phyloP scores from a whole-genome alignment of 2,113 vertebrate genomes.

The Gila orcuttii region DNA sequence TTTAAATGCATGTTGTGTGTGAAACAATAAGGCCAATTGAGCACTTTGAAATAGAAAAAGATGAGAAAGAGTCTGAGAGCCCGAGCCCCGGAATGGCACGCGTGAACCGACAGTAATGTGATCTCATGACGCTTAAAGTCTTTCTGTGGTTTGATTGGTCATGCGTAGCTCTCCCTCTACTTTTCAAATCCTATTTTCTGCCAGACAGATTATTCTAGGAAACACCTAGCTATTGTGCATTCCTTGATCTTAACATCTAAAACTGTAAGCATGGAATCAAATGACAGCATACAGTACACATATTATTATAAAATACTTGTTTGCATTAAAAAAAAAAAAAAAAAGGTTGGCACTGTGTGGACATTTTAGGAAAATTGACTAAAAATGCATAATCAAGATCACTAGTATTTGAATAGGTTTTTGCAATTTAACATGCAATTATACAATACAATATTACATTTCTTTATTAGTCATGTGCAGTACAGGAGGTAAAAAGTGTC shows the following conservation, averaged over 20 bases:
- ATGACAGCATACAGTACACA: not conserved
- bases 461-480: not conserved
- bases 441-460: not conserved
- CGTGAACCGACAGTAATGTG: constrained; percentile 43
- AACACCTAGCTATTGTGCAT: not conserved
- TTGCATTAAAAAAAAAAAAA: no score
- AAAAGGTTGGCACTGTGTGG: not conserved
- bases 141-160: constrained; percentile 73
- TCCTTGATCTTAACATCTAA: not conserved
- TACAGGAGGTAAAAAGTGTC: not conserved
- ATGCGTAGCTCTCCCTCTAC: constrained; percentile 73
- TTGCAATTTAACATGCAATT: not conserved
- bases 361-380: not conserved
- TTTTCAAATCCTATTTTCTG: constrained; percentile 71
- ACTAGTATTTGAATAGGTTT: not conserved
- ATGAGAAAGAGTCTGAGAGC: not conserved
- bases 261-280: not conserved
- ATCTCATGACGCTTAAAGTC: constrained; percentile 69
- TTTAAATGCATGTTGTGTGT: not conserved
- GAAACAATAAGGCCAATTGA: not conserved
- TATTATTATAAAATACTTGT: not conserved
- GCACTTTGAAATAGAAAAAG: not conserved
- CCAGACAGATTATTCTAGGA: constrained; percentile 35
- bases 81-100: constrained; percentile 5
- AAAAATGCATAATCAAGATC: not conserved